These are phyloP conservation scores for Busseola fusca DNA, from an alignment of 2,888 invertebrate genomes.

Conservation along the genomic window DNA sequence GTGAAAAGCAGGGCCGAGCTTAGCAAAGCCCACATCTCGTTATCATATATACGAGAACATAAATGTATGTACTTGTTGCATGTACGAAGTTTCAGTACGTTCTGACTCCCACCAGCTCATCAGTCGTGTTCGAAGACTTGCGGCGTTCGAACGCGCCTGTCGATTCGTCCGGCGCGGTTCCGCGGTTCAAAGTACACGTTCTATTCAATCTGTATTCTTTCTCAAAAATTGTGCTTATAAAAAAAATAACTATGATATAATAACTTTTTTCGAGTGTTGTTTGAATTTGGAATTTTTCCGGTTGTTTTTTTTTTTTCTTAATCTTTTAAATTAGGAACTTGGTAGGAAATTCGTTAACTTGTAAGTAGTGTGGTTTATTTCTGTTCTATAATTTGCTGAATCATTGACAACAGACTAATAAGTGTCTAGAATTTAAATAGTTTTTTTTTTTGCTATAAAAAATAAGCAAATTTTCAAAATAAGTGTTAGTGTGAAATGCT, in stretches of 20 bases:
- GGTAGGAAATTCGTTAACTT: neutral
- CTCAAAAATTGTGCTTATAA: neutral
- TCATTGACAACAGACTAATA: neutral
- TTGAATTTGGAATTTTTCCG: neutral
- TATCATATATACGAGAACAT: constrained; percentile 41
- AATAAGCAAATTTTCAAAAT: neutral
- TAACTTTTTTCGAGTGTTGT: constrained; percentile 3
- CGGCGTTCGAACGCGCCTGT: constrained; percentile 56
- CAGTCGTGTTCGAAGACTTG: constrained; percentile 67
- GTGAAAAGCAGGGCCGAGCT: constrained; percentile 32
- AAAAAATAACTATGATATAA: constrained; percentile 1
- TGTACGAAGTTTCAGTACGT: constrained; percentile 63
- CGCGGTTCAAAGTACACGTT: constrained; percentile 36
- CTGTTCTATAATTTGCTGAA: neutral
- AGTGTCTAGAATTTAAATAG: neutral
- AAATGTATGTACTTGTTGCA: constrained; percentile 76
- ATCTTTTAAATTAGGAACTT: neutral
- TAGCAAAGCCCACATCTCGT: constrained; percentile 38
- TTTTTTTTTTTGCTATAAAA: too few relatives aligned
- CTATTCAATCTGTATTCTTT: constrained; percentile 6
- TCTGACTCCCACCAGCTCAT: constrained; percentile 59
- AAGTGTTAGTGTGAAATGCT: constrained; percentile 7
- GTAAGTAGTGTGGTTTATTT: neutral
- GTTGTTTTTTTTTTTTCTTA: constrained; percentile 3
- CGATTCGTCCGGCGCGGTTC: constrained; percentile 12